A percentile compares a stretch with the other conserved stretches of the same genome.
Evolutionary conservation across 2,888 invertebrate genomes (phyloP).

Genomic region (Acanthococcus lagerstroemiae): DNA sequence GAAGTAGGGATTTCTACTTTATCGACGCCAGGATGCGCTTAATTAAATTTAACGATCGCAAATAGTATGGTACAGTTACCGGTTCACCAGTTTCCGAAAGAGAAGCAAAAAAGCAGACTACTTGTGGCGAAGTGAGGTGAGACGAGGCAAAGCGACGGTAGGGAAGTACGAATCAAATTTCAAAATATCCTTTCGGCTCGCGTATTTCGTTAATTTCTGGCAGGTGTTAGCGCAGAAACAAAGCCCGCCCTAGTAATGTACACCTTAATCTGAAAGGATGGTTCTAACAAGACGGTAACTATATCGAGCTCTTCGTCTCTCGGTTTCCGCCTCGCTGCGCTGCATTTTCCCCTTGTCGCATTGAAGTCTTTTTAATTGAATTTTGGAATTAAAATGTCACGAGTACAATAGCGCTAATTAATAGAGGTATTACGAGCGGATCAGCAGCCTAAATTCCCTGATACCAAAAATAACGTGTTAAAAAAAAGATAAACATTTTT

Average conservation of each 20-base stretch:
- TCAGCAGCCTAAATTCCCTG: background rate
- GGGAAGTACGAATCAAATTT: too few relatives aligned
- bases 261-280: background rate
- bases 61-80: too few relatives aligned
- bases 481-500: too few relatives aligned
- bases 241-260: slow-evolving; percentile 15
- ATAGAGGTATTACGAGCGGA: slow-evolving; percentile 4
- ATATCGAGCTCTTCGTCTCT: background rate
- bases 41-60: too few relatives aligned
- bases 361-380: slow-evolving; percentile 3
- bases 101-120: too few relatives aligned
- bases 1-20: too few relatives aligned
- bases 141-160: too few relatives aligned
- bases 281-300: background rate
- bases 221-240: slow-evolving; percentile 6
- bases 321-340: background rate
- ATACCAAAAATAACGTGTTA: too few relatives aligned
- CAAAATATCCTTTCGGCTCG: too few relatives aligned
- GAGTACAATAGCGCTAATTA: slow-evolving; percentile 6
- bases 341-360: background rate
- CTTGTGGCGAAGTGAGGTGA: too few relatives aligned
- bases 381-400: slow-evolving; percentile 8
- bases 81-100: too few relatives aligned
- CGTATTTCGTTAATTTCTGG: background rate
- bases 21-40: too few relatives aligned